Percentiles rank a stretch among this genome's conserved stretches.
Evolutionary conservation across 2,888 invertebrate genomes (phyloP).

Genomic region (Drosophila neonasuta): DNA sequence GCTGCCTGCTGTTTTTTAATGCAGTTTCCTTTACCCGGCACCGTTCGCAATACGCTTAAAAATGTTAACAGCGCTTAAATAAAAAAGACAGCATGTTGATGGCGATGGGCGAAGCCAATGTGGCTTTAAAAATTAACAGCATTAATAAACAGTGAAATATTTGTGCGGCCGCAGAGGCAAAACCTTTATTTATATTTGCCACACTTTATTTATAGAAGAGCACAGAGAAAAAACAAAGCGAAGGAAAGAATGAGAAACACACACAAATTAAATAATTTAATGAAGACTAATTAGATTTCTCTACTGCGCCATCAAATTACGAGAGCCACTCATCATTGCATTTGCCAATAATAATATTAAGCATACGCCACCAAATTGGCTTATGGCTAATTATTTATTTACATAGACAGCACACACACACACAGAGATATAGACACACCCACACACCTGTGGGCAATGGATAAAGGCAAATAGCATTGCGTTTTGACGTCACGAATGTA

Average conservation of each 20-base stretch:
- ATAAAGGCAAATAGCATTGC: not conserved
- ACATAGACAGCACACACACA: slow-evolving; percentile 38
- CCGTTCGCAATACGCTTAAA: slow-evolving; percentile 39
- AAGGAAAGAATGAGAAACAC: not conserved
- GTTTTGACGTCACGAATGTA: slow-evolving; percentile 66
- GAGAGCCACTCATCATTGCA: slow-evolving; percentile 32
- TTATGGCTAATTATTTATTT: slow-evolving; percentile 63
- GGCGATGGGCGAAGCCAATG: slow-evolving; percentile 33
- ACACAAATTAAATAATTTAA: slow-evolving; percentile 27
- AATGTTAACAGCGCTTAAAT: slow-evolving; percentile 57
- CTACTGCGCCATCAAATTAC: slow-evolving; percentile 37
- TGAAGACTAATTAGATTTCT: slow-evolving; percentile 34
- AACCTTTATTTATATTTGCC: slow-evolving; percentile 6
- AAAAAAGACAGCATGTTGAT: slow-evolving; percentile 40
- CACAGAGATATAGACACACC: not conserved
- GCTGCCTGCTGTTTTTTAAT: slow-evolving; percentile 37
- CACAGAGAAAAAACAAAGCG: not conserved
- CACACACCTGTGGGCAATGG: slow-evolving; percentile 15
- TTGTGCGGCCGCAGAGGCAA: not conserved
- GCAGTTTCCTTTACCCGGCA: slow-evolving; percentile 31
- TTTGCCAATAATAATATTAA: slow-evolving; percentile 49
- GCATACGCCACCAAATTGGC: slow-evolving; percentile 63
- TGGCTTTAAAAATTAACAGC: slow-evolving; percentile 68
- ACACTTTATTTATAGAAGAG: slow-evolving; percentile 3
- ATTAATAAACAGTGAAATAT: slow-evolving; percentile 44